These are phyloP conservation scores for Lordiphosa stackelbergi DNA, from an alignment of 1,140 invertebrate species.

Conservation along the genomic window DNA sequence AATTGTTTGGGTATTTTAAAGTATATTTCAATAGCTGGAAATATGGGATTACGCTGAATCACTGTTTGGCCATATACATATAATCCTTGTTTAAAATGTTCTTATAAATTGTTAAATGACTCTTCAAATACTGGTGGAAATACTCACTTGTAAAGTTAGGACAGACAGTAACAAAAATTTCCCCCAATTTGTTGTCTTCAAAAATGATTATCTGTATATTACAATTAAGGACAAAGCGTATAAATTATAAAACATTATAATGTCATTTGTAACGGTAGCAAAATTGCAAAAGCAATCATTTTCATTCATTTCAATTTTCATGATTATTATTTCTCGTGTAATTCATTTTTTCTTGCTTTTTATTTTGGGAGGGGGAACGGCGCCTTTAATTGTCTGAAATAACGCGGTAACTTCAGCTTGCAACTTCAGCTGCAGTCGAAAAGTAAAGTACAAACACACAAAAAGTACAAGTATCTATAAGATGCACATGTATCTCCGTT, in stretches of 20 bases:
- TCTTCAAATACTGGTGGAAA: no score
- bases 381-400: constrained; percentile 55
- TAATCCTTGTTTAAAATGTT: no score
- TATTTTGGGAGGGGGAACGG: constrained; percentile 4
- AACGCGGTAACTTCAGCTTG: constrained; percentile 19
- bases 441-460: neutral
- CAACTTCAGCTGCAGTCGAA: constrained; percentile 7
- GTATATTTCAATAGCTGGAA: no score
- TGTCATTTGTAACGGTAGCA: constrained; percentile 46
- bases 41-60: no score
- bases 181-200: no score
- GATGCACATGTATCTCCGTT: constrained; percentile 45
- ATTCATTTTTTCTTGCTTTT: constrained; percentile 6
- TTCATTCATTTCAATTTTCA: constrained; percentile 50
- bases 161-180: no score
- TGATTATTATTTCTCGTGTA: constrained; percentile 23
- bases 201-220: no score
- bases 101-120: no score
- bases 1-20: no score
- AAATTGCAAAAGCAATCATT: constrained; percentile 35
- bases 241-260: constrained; percentile 64
- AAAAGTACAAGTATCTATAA: constrained; percentile 57
- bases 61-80: no score
- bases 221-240: constrained; percentile 13
- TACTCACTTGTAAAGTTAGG: no score